These are phyloP conservation scores for Drosophila hydei DNA, from an alignment of 1,140 invertebrate genomes.

Conservation along the genomic window DNA sequence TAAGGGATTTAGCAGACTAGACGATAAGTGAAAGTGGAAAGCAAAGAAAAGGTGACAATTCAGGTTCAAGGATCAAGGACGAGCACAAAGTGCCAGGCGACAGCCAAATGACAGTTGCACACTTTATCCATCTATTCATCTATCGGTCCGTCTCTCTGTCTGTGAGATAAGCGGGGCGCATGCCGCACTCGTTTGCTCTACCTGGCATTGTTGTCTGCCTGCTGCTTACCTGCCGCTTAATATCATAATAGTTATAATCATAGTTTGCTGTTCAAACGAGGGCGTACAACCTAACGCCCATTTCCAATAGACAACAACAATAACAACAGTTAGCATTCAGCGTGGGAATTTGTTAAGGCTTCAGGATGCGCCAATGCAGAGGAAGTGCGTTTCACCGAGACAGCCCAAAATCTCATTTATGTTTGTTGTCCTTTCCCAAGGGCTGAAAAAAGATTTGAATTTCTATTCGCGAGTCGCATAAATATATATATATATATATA, in stretches of 20 bases:
- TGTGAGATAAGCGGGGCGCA: constrained; percentile 17
- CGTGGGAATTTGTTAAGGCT: constrained; percentile 32
- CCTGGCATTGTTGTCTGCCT: neutral
- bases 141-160: neutral
- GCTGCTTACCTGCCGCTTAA: constrained; percentile 4
- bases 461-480: neutral
- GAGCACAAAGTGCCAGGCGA: constrained; percentile 13
- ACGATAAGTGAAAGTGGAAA: constrained; percentile 57
- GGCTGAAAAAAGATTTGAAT: neutral
- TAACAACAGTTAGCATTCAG: neutral
- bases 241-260: constrained; percentile 3
- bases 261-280: neutral
- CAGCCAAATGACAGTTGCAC: constrained; percentile 17
- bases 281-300: constrained; percentile 26
- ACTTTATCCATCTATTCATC: neutral
- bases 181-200: neutral
- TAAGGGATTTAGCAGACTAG: neutral
- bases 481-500: too few relatives aligned
- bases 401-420: neutral
- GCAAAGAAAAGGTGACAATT: constrained; percentile 16
- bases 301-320: neutral
- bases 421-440: constrained; percentile 4
- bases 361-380: constrained; percentile 8
- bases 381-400: constrained; percentile 30
- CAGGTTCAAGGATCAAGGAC: constrained; percentile 20